Conservation (phyloP, 1,140 invertebrate species). For the Kradibia gibbosae region DNA sequence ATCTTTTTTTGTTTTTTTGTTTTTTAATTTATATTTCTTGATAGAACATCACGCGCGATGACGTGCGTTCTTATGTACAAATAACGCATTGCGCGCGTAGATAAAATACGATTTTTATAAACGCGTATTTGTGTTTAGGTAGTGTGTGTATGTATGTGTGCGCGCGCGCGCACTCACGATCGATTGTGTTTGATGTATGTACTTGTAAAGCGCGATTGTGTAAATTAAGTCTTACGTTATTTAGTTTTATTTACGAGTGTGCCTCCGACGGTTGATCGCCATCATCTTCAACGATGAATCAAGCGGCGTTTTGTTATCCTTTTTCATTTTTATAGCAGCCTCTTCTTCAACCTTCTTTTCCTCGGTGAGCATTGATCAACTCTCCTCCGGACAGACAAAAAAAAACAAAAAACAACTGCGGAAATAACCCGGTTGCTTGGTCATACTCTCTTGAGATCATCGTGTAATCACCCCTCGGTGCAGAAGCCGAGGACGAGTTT, state of each 20-base stretch:
- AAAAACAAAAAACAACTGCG: constrained; percentile 28
- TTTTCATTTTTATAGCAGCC: constrained; percentile 20
- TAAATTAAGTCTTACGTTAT: constrained; percentile 24
- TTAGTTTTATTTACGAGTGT: not conserved
- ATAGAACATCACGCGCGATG: not conserved
- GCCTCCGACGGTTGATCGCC: constrained; percentile 44
- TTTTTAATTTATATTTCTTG: not conserved
- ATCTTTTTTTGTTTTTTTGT: not conserved
- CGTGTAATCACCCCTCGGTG: constrained; percentile 37
- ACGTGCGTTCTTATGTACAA: constrained; percentile 26
- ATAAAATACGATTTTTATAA: not conserved
- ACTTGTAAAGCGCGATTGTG: not conserved
- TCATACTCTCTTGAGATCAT: constrained; percentile 42
- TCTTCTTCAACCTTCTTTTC: constrained; percentile 6
- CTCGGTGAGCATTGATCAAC: not conserved
- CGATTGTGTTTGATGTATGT: not conserved
- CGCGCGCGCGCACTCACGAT: constrained; percentile 3
- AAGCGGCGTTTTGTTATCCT: constrained; percentile 11
- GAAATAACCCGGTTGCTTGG: constrained; percentile 30
- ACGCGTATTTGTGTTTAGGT: not conserved
- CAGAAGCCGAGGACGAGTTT: constrained; percentile 37
- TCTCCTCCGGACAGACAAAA: constrained; percentile 16
- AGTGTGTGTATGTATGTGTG: not conserved
- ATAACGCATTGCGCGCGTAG: constrained; percentile 14
- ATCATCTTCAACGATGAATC: constrained; percentile 30